phyloP scores from a whole-genome alignment of 2,797 vertebrate species.

The Notolepis coatsorum region DNA sequence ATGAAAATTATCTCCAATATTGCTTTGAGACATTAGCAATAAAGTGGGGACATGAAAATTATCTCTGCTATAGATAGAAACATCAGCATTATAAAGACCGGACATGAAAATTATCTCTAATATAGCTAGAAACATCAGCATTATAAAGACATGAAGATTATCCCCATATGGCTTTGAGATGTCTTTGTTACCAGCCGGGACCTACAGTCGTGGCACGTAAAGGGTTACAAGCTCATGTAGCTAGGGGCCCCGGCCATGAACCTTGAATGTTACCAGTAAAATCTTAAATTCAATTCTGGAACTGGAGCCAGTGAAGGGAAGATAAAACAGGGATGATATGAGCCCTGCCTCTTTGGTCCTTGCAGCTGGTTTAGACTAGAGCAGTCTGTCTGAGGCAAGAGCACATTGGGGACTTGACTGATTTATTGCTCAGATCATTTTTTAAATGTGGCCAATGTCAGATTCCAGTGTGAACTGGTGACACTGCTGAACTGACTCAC shows the following conservation, averaged over 20 bases:
- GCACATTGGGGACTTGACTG: no score
- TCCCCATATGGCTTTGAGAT: slow-evolving; percentile 6
- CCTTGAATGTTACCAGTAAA: no score
- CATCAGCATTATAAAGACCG: slow-evolving; percentile 73
- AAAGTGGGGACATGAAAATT: slow-evolving; percentile 72
- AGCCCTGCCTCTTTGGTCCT: no score
- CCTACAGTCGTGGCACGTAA: not conserved
- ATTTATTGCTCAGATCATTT: no score
- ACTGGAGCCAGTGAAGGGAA: no score
- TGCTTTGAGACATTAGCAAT: not conserved
- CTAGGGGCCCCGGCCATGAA: not conserved
- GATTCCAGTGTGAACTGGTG: no score
- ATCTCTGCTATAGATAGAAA: slow-evolving; percentile 62
- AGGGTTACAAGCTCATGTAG: not conserved
- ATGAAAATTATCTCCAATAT: not conserved
- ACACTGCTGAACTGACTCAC: no score
- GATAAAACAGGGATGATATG: no score
- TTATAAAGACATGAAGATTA: slow-evolving; percentile 15
- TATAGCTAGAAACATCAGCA: slow-evolving; percentile 28
- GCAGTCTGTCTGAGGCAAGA: no score
- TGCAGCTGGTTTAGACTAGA: no score
- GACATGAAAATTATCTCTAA: slow-evolving; percentile 51
- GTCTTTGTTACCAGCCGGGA: not conserved
- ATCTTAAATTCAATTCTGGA: no score
- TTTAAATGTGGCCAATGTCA: no score